These are phyloP conservation scores for Acipenser transmontanus DNA, from an alignment of 2,797 vertebrate species.

Conservation along the genomic window DNA sequence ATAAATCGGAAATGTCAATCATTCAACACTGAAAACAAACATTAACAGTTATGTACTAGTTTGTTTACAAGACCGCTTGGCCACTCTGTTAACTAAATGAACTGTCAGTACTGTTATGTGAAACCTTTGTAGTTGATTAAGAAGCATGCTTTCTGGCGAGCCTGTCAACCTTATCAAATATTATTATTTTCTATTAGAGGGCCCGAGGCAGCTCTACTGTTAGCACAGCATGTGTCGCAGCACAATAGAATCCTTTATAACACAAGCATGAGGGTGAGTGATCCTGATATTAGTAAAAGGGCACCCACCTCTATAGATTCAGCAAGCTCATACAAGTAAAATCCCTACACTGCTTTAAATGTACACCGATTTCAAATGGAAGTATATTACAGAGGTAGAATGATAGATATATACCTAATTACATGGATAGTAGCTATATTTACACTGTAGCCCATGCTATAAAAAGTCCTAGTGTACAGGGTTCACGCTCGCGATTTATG, in stretches of 20 bases:
- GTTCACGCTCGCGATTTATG: too few species aligned
- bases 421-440: too few species aligned
- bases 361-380: too few species aligned
- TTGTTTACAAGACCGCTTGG: neutral
- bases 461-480: too few species aligned
- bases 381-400: too few species aligned
- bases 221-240: constrained; percentile 13
- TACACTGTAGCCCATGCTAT: too few species aligned
- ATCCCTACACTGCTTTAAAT: too few species aligned
- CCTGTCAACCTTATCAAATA: constrained; percentile 20
- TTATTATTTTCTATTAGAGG: constrained; percentile 31
- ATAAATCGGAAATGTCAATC: too few species aligned
- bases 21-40: neutral
- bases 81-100: neutral
- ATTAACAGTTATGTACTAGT: neutral
- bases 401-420: too few species aligned
- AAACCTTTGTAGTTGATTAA: constrained; percentile 38
- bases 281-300: constrained; percentile 1
- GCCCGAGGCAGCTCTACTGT: constrained; percentile 14
- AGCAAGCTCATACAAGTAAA: too few species aligned
- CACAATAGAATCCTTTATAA: constrained; percentile 13
- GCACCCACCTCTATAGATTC: neutral
- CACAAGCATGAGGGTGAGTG: neutral
- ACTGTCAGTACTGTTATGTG: neutral
- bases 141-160: constrained; percentile 7